phyloP scores from a whole-genome alignment of 2,888 invertebrate species.

The Podotricha telesiphe region DNA sequence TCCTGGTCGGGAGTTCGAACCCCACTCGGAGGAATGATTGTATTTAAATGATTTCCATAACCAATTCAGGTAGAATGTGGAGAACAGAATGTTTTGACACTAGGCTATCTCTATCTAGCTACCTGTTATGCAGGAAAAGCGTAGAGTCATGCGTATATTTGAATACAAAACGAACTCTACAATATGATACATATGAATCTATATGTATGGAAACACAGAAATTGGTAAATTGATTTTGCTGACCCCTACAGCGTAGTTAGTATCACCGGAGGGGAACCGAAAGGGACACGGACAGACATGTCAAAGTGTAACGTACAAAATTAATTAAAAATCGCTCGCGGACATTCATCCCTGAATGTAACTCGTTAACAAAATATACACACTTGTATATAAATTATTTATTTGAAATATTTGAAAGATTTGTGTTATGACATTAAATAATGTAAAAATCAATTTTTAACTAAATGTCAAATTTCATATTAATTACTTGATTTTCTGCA shows the following conservation, averaged over 20 bases:
- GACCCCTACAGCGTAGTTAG: constrained; percentile 30
- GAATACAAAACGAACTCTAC: too few species aligned
- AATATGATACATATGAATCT: background rate
- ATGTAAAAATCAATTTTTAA: too few species aligned
- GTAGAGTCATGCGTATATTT: too few species aligned
- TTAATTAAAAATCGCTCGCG: constrained; percentile 34
- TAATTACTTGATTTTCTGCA: too few species aligned
- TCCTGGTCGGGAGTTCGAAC: too few species aligned
- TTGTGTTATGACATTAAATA: background rate
- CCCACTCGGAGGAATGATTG: too few species aligned
- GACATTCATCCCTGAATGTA: background rate
- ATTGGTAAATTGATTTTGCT: constrained; percentile 40
- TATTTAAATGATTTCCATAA: too few species aligned
- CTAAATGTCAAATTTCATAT: too few species aligned
- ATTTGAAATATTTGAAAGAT: background rate
- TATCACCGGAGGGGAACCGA: constrained; percentile 30
- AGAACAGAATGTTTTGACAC: too few species aligned
- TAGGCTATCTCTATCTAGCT: too few species aligned
- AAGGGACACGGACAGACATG: constrained; percentile 37
- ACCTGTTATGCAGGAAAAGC: too few species aligned
- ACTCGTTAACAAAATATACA: constrained; percentile 16
- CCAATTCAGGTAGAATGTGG: too few species aligned
- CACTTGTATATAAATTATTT: background rate
- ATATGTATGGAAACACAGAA: constrained; percentile 1
- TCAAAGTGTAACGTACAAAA: constrained; percentile 34